Base-by-base conservation (phyloP, 2,113 vertebrate species). In the Scomber scombrus region DNA sequence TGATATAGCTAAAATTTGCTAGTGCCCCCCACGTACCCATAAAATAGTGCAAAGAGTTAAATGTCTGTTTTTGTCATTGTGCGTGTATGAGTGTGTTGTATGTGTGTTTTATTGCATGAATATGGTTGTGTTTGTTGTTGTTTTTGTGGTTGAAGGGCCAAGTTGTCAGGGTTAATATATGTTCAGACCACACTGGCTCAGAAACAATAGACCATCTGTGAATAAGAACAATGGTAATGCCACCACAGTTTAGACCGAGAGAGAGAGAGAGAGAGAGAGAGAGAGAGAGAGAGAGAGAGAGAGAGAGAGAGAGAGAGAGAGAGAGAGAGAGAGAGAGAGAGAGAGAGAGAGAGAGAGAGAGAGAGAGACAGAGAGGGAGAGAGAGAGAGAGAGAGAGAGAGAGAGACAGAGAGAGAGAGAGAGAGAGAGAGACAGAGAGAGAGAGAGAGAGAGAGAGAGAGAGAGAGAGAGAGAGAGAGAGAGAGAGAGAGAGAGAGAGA, bases 191-290 rank as follows among this genome's bases (percentile, higher is more conserved):
- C 75, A 83, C 43, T 63, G 70, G 40, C 19, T 3, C n/a, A 70
- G 85, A 81, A n/a, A 94, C 93, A 94, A 94, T 82, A 52, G 86
- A 63, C 90, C 93, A 91, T 94, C 91, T 93, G 92, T 82, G 88
- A 75, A 70, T 56, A 85, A 31, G 70, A 84, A 92, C 88, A 91
- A 92, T 87, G 69, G 21, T 15, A 12, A 56, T 75, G 75, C 87
- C 81, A 82, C 31, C 34, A 51, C 47, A 72, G 78, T 64, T 79
- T 68, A 71, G 54, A 66, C 11, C 55, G 5, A 58, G 8, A 62
- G 15, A 18, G 19, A 12, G 50, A 29, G 56, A 31, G 3, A 26
- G 23, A 1, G 2, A 23, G 23, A 23, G 23, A 23, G 23, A 23
- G 23, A 23, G 23, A 23, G 23, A 23, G 23, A 23, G 23, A 23